These are phyloP conservation scores for Netelia melanura DNA, from an alignment of 2,888 invertebrate genomes.

Conservation along the genomic window DNA sequence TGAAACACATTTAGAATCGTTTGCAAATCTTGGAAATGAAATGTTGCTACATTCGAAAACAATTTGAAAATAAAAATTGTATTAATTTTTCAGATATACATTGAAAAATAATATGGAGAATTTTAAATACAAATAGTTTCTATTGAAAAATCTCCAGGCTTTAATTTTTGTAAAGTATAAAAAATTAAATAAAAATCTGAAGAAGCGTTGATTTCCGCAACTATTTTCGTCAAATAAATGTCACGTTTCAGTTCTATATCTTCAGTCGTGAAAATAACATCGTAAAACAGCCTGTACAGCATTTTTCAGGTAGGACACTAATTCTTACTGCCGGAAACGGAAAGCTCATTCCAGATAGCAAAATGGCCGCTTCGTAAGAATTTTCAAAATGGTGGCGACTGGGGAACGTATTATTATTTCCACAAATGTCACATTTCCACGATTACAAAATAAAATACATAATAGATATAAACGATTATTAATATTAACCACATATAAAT, in stretches of 20 bases:
- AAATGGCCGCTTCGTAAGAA: neutral
- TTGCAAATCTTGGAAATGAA: neutral
- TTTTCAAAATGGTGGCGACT: slow-evolving; percentile 18
- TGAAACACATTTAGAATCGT: neutral
- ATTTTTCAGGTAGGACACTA: neutral
- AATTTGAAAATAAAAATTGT: neutral
- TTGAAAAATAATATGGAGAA: too few relatives aligned
- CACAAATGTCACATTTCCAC: neutral
- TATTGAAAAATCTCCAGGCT: too few relatives aligned
- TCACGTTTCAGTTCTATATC: neutral
- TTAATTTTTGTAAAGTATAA: too few relatives aligned
- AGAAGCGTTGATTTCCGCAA: too few relatives aligned
- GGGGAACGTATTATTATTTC: neutral
- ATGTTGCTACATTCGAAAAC: neutral
- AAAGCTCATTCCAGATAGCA: neutral
- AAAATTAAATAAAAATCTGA: neutral
- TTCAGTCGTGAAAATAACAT: neutral
- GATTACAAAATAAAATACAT: neutral
- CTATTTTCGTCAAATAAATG: too few relatives aligned
- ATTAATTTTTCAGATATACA: too few relatives aligned
- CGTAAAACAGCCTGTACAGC: neutral
- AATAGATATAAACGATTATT: too few relatives aligned
- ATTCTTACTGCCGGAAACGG: neutral
- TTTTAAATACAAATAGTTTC: too few relatives aligned
- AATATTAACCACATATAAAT: too few relatives aligned